Evolutionary conservation across 2,113 vertebrate species (phyloP), one percentile per base, ranked within the genome.

Genomic region (Gila orcuttii): DNA sequence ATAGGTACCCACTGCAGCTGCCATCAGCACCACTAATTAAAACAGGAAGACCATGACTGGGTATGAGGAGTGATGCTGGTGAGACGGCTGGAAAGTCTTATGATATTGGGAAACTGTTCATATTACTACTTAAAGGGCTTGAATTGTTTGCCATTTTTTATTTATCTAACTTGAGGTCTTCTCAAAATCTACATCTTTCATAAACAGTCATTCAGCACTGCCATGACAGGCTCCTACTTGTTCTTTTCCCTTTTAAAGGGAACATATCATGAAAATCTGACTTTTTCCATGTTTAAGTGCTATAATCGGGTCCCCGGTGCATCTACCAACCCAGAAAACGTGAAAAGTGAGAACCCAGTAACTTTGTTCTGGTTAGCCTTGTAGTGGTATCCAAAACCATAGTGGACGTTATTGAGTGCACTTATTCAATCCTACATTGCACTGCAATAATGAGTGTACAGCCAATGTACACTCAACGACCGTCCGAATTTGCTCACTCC

Each of bases 1-100:
- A 28, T 31, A 66, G 57, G 64, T 82, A 42, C 33, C 79, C 68
- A 83, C 55, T 71, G 69, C 85, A 82, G 78, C 78, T 86, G 79
- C 69, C 85, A 82, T 71, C 68, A 64, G 39, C 68, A 82, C 79
- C 28, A 62, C 57, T 76, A 86, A 82, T 86, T 82, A 82, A 86
- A 86, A 62, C 39, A 60, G 39, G 52, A 68, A 82, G 25, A 73
- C 78, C 52, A 62, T 81, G 36, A 39, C 85, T 64, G 59, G 10
- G 42, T 31, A 74, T 28, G 39, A 82, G 42, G 25, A 33, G 50
- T 4, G 33, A 33, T 23, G 39, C 7, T 42, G 66, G 59, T 66
- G 25, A 25, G 33, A 25, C 2, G 13, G 25, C 60, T 55, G 84
- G 47, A 59, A 69, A 57, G 36, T 71, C 33, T 7, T 55, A 52